phyloP scores from a whole-genome alignment of 2,113 vertebrate species.

The Macroglossus sobrinus region DNA sequence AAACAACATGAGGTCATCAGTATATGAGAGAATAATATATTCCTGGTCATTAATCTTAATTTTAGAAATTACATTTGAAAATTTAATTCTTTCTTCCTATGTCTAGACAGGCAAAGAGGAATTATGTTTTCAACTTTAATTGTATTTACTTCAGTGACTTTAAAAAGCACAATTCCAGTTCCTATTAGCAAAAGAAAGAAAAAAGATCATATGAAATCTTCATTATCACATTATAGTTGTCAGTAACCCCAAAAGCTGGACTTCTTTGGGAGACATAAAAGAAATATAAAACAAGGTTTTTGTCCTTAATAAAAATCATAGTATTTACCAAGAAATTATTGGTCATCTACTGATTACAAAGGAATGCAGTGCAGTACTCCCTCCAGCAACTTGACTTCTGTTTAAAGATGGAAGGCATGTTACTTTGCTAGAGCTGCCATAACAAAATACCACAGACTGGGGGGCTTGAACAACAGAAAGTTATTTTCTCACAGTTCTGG shows the following conservation, averaged over 20 bases:
- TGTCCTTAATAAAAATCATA: background rate
- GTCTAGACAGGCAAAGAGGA: slow-evolving; percentile 69
- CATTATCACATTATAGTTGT: slow-evolving; percentile 37
- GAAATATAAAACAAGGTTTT: slow-evolving; percentile 6
- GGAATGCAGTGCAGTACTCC: background rate
- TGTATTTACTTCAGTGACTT: slow-evolving; percentile 55
- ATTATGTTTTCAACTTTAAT: slow-evolving; percentile 72
- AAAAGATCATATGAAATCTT: slow-evolving; percentile 14
- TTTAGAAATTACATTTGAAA: slow-evolving; percentile 76
- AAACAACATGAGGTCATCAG: slow-evolving; percentile 71
- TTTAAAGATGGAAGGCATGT: background rate
- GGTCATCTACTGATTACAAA: background rate
- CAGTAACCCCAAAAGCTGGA: background rate
- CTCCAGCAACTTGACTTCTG: background rate
- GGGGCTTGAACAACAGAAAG: background rate
- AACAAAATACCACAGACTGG: background rate
- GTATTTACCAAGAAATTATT: background rate
- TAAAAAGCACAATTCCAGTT: slow-evolving; percentile 49
- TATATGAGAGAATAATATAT: slow-evolving; percentile 57
- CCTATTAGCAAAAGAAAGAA: slow-evolving; percentile 38
- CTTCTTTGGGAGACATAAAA: background rate
- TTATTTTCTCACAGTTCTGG: background rate
- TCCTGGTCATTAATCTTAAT: slow-evolving; percentile 75
- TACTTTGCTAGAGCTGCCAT: background rate
- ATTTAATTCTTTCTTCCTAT: slow-evolving; percentile 63